These are phyloP conservation scores for Meiosimyza platycephala DNA, from an alignment of 2,888 invertebrate species.

Conservation along the genomic window DNA sequence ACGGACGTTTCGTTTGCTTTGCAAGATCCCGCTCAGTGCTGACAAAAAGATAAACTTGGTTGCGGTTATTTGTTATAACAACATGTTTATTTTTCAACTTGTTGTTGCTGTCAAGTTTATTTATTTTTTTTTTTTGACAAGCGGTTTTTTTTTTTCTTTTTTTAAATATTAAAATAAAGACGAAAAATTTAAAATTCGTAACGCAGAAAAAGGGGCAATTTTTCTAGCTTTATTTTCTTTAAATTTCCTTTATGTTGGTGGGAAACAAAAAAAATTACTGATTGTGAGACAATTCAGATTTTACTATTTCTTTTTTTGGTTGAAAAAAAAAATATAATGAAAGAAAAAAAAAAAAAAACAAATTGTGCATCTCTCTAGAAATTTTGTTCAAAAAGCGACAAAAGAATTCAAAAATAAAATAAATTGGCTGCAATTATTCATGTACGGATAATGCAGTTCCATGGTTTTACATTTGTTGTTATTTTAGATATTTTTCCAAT, in stretches of 20 bases:
- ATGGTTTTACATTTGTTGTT: neutral
- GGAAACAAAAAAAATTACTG: slow-evolving; percentile 31
- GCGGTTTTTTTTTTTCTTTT: too few relatives aligned
- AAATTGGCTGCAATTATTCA: slow-evolving; percentile 58
- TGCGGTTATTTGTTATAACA: slow-evolving; percentile 30
- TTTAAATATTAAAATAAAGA: slow-evolving; percentile 11
- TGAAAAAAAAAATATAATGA: too few relatives aligned
- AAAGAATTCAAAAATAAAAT: slow-evolving; percentile 42
- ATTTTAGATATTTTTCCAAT: slow-evolving; percentile 14
- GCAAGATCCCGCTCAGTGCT: slow-evolving; percentile 21
- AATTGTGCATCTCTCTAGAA: slow-evolving; percentile 12
- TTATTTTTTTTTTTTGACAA: too few relatives aligned
- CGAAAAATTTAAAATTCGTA: slow-evolving; percentile 43
- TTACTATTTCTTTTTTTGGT: neutral
- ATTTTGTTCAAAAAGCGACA: slow-evolving; percentile 16
- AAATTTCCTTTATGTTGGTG: slow-evolving; percentile 17
- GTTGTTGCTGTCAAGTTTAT: too few relatives aligned
- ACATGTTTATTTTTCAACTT: slow-evolving; percentile 19
- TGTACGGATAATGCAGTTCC: slow-evolving; percentile 22
- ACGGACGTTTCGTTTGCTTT: slow-evolving; percentile 22
- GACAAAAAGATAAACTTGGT: slow-evolving; percentile 28
- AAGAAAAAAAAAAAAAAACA: slow-evolving; percentile 1
- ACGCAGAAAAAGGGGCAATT: slow-evolving; percentile 48
- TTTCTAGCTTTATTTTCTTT: slow-evolving; percentile 42
- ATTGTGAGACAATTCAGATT: slow-evolving; percentile 1